A percentile compares a stretch with the other conserved stretches of the same genome.
These are phyloP conservation scores for Globodera rostochiensis DNA, from an alignment of 1,140 invertebrate species.

Conservation along the genomic window DNA sequence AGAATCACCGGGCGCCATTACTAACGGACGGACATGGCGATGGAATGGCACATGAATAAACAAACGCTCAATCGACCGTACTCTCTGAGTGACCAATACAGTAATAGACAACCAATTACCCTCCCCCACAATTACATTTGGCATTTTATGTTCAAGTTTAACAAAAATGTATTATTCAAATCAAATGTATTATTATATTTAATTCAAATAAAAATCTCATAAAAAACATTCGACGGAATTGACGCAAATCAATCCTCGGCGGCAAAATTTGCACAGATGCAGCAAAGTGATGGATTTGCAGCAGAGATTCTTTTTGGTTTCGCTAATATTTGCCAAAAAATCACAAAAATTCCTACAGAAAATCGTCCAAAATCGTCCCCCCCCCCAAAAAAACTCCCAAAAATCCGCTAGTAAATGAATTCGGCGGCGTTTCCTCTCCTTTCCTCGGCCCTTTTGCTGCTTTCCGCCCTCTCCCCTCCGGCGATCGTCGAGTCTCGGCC, in stretches of 20 bases:
- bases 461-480: no score
- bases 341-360: neutral
- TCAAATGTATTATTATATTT: neutral
- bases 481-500: neutral
- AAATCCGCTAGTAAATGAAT: neutral
- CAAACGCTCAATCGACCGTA: no score
- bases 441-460: neutral
- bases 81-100: neutral
- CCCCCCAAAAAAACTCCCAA: no score
- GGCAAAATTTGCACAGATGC: neutral
- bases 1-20: constrained; percentile 21
- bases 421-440: neutral
- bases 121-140: neutral
- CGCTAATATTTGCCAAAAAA: neutral
- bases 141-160: neutral
- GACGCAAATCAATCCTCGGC: neutral
- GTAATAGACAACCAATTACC: neutral
- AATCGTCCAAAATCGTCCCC: neutral
- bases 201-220: neutral
- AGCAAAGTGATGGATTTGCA: neutral
- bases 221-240: neutral
- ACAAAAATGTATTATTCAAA: neutral
- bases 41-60: no score
- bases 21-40: neutral
- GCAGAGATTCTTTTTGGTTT: neutral